Evolutionary conservation across 2,797 vertebrate genomes (phyloP).

Genomic region (Enteromius radiatus): DNA sequence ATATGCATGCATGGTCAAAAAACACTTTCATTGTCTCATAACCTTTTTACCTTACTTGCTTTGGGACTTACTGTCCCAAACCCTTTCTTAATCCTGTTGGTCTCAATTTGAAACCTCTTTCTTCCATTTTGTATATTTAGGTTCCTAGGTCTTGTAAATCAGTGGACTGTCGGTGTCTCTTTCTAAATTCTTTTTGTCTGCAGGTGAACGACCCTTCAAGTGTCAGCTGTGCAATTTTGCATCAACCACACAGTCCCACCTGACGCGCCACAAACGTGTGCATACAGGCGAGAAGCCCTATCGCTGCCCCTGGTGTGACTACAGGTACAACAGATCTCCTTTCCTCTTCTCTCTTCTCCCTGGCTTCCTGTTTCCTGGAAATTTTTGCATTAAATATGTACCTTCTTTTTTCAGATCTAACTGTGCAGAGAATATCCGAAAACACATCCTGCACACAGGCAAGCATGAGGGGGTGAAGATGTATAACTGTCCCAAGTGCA

Average conservation of each 20-base stretch:
- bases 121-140: too few species aligned
- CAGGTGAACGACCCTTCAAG: constrained; percentile 97
- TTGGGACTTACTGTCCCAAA: too few species aligned
- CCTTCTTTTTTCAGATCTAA: constrained; percentile 84
- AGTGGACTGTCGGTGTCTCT: background rate
- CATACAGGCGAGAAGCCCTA: constrained; percentile 99
- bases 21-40: too few species aligned
- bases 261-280: constrained; percentile 94
- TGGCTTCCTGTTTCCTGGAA: background rate
- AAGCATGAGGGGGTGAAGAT: constrained; percentile 98
- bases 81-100: too few species aligned
- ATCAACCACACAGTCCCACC: constrained; percentile 96
- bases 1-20: too few species aligned
- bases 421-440: constrained; percentile 98
- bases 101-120: too few species aligned
- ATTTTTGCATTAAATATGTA: constrained; percentile 6
- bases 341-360: background rate
- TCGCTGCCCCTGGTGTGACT: constrained; percentile 98
- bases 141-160: background rate
- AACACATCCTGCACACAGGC: constrained; percentile 96
- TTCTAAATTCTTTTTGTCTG: constrained; percentile 22
- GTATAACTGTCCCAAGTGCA: constrained; percentile 98
- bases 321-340: constrained; percentile 84
- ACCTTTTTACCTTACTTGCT: too few species aligned
- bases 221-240: constrained; percentile 97